Evolutionary conservation across 2,888 invertebrate genomes (phyloP).

Genomic region (Coleophora deauratella): DNA sequence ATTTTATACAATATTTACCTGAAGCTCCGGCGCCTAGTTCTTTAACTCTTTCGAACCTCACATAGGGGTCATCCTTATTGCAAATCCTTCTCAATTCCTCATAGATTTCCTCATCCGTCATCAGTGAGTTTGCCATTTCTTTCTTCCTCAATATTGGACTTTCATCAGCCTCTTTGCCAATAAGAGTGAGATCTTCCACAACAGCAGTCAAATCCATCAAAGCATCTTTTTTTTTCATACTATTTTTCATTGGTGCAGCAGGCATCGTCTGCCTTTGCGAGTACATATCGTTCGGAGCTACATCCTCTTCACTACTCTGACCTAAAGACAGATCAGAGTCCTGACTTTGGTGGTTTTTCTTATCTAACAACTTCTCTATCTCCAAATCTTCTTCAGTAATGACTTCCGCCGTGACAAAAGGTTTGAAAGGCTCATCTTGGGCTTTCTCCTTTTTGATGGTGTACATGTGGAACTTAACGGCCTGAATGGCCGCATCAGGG

Average conservation of each 20-base stretch:
- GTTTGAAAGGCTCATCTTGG: slow-evolving; percentile 82
- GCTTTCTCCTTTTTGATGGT: slow-evolving; percentile 89
- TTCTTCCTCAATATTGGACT: slow-evolving; percentile 77
- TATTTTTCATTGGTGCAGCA: slow-evolving; percentile 55
- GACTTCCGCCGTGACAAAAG: slow-evolving; percentile 85
- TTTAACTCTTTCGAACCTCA: slow-evolving; percentile 85
- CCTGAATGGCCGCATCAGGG: slow-evolving; percentile 92
- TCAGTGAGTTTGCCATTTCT: slow-evolving; percentile 65
- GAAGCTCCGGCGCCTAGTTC: slow-evolving; percentile 95
- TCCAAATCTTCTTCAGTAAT: slow-evolving; percentile 89
- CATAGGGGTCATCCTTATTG: slow-evolving; percentile 85
- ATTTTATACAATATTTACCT: slow-evolving; percentile 30
- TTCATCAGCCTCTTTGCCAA: slow-evolving; percentile 63
- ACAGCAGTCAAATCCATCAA: slow-evolving; percentile 47
- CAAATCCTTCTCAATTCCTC: slow-evolving; percentile 85
- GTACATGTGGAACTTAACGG: slow-evolving; percentile 92
- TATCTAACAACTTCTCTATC: slow-evolving; percentile 83
- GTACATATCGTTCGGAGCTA: slow-evolving; percentile 47
- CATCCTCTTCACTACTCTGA: slow-evolving; percentile 72
- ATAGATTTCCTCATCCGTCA: slow-evolving; percentile 84
- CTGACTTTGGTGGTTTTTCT: slow-evolving; percentile 81
- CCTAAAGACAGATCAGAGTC: slow-evolving; percentile 68
- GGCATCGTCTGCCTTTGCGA: slow-evolving; percentile 73
- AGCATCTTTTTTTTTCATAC: slow-evolving; percentile 54
- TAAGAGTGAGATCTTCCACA: slow-evolving; percentile 56